phyloP scores from a whole-genome alignment of 2,888 invertebrate species.

The Zootermopsis nevadensis region DNA sequence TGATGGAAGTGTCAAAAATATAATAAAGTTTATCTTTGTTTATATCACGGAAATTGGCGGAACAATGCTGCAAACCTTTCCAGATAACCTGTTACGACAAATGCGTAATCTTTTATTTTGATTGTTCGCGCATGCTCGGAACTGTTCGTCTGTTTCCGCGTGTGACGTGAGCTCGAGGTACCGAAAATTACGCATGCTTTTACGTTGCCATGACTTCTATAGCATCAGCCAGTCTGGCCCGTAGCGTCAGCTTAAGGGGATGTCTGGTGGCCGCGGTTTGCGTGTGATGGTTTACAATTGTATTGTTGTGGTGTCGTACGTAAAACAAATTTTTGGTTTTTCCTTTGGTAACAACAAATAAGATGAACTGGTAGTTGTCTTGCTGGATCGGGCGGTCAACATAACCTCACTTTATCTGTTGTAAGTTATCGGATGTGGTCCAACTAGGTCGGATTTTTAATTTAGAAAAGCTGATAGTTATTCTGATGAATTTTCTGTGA shows the following conservation, averaged over 20 bases:
- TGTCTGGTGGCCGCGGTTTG: neutral
- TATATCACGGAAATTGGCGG: neutral
- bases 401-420: neutral
- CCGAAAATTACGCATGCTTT: slow-evolving; percentile 19
- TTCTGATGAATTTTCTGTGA: too few relatives aligned
- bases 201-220: slow-evolving; percentile 19
- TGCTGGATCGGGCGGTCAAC: neutral
- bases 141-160: slow-evolving; percentile 4
- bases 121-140: slow-evolving; percentile 17
- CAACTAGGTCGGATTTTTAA: neutral
- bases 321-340: neutral
- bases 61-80: neutral
- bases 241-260: neutral
- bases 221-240: slow-evolving; percentile 15
- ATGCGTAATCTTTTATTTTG: neutral
- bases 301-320: neutral
- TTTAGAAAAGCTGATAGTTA: too few relatives aligned
- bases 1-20: neutral
- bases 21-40: neutral
- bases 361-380: neutral
- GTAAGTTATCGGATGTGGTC: slow-evolving; percentile 6
- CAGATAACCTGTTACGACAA: neutral
- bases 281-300: neutral
- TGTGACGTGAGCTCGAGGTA: slow-evolving; percentile 3
- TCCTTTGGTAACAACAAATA: neutral